Conservation (phyloP, 2,888 invertebrate species). For the Augochlorella aurata region DNA sequence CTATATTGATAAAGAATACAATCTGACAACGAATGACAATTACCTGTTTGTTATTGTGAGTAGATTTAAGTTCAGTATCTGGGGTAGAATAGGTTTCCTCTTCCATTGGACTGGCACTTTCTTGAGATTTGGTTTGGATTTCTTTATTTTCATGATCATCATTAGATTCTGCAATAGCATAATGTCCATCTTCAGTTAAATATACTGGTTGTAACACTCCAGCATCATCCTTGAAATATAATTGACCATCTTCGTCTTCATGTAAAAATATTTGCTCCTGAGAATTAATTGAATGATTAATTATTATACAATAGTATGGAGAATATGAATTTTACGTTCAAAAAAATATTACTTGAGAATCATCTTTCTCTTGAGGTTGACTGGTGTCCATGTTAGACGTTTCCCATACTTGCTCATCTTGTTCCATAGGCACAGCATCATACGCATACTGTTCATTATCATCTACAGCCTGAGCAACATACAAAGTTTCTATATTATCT, state of each 20-base stretch:
- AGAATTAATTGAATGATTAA: constrained; percentile 22
- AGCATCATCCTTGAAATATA: constrained; percentile 80
- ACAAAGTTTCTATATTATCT: constrained; percentile 77
- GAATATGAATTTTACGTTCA: neutral
- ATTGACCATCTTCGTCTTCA: constrained; percentile 79
- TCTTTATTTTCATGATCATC: constrained; percentile 76
- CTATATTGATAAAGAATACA: neutral
- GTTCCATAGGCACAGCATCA: constrained; percentile 69
- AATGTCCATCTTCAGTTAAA: constrained; percentile 79
- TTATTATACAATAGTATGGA: neutral
- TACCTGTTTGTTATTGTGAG: constrained; percentile 68
- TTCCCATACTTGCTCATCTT: constrained; percentile 77
- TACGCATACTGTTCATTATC: constrained; percentile 75
- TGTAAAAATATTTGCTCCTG: constrained; percentile 80
- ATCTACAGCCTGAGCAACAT: constrained; percentile 73
- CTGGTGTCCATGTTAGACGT: constrained; percentile 65
- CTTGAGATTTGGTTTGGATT: constrained; percentile 62
- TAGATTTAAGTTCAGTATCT: constrained; percentile 68
- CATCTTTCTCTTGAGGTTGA: constrained; percentile 66
- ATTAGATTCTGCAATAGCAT: constrained; percentile 77
- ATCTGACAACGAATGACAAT: neutral
- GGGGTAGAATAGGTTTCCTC: constrained; percentile 71
- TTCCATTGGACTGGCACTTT: constrained; percentile 57
- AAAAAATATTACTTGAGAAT: constrained; percentile 64
- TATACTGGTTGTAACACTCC: constrained; percentile 79